Evolutionary conservation across 2,888 invertebrate genomes (phyloP).

Genomic region (Herminia tarsipennalis): DNA sequence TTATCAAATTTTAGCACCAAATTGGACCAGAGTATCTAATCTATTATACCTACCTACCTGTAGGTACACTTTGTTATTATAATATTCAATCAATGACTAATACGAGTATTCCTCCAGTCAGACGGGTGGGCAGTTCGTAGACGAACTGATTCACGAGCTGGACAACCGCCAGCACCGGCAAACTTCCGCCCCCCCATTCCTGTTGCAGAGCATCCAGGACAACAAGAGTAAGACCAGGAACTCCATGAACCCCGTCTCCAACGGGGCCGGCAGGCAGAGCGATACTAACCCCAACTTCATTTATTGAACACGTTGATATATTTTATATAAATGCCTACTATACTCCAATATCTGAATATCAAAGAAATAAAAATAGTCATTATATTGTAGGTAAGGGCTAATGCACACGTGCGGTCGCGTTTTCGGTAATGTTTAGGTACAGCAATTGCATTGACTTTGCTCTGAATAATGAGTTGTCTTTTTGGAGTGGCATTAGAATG

Average conservation of each 20-base stretch:
- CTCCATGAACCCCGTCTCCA: slow-evolving; percentile 57
- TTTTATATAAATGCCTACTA: no score
- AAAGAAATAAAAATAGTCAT: no score
- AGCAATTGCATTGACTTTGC: no score
- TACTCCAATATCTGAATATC: no score
- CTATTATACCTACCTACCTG: no score
- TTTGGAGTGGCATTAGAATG: no score
- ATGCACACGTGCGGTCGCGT: no score
- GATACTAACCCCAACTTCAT: slow-evolving; percentile 79
- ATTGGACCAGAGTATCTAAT: no score
- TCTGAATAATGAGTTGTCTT: no score
- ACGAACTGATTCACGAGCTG: slow-evolving; percentile 70
- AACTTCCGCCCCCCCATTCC: slow-evolving; percentile 67
- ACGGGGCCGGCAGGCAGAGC: slow-evolving; percentile 64
- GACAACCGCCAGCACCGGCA: slow-evolving; percentile 63
- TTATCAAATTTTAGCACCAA: no score
- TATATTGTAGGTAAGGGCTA: no score
- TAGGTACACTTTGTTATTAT: background rate
- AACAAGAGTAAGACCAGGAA: slow-evolving; percentile 64
- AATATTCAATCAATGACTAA: slow-evolving; percentile 25
- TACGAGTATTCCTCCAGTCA: slow-evolving; percentile 68
- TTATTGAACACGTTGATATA: slow-evolving; percentile 63
- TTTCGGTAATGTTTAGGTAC: no score
- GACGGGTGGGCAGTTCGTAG: slow-evolving; percentile 81
- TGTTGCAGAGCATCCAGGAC: slow-evolving; percentile 75